Base-by-base conservation (phyloP, 2,113 vertebrate genomes). In the Ictidomys tridecemlineatus region DNA sequence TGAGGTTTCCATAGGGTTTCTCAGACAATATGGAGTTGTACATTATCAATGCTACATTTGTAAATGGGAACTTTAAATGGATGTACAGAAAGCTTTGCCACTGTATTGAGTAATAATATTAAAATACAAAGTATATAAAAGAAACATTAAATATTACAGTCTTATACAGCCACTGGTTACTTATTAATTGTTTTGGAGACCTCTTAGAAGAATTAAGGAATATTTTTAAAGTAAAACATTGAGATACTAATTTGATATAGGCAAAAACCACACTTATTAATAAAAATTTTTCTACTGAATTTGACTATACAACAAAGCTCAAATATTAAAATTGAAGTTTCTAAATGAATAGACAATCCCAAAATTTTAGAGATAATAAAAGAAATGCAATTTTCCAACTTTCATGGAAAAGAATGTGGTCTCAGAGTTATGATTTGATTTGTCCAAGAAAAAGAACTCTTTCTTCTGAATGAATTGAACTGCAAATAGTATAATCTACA, bases 261-360 rank as follows among this genome's bases (percentile, higher is more conserved):
- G 34, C 24, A 84, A 83, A 85, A 61, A 4, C 4, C 17, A 77
- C 26, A 74, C 4, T 28, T 63, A 65, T 42, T 77, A 18, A 69
- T 56, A 84, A 0, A 77, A 77, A 9, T 69, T 89, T 4, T 77
- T 77, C 16, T 70, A 28, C 63, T 79, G 12, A 74, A 96, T 28
- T 4, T 85, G 56, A 70, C 89, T 92, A 30, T 42, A 65, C 70
- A 85, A 74, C 16, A 92, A 72, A 85, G 4, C 8, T 94, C 30
- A 88, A 78, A 94, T 78, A 78, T 77, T 85, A 91, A 92, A 92
- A 85, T 58, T 48, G 28, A 96, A 0, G 8, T 88, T 85, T 91
- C 56, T 92, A 69, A 83, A 65, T 24, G 18, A 95, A 65, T 53
- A 80, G 4, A 90, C 76, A 53, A 45, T 84, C 1, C 17, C 20